A percentile compares a stretch with the other conserved stretches of the same genome.
phyloP scores from a whole-genome alignment of 2,113 vertebrate species.

The Theristicus caerulescens region DNA sequence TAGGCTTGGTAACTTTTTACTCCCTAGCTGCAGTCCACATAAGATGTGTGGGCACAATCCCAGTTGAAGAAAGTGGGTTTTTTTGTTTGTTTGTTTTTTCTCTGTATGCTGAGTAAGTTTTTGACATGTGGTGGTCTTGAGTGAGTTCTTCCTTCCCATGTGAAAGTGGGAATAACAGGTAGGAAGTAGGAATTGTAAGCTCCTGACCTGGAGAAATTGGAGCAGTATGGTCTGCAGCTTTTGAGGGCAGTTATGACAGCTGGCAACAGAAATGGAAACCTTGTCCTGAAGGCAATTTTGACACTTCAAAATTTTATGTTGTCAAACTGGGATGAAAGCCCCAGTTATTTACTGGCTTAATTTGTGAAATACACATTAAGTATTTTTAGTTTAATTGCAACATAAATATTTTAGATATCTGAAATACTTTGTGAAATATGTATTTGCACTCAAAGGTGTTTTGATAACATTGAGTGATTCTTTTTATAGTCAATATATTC shows the following conservation, averaged over 20 bases:
- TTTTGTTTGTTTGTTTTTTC: background rate
- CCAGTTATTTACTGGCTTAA: background rate
- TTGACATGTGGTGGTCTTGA: background rate
- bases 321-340: background rate
- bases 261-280: slow-evolving; percentile 1
- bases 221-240: background rate
- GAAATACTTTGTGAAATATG: slow-evolving; percentile 4
- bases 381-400: slow-evolving; percentile 12
- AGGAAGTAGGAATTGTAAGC: background rate
- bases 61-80: background rate
- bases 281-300: background rate
- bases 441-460: background rate
- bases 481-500: background rate
- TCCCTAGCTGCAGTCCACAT: background rate
- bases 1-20: background rate
- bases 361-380: background rate
- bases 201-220: slow-evolving; percentile 18
- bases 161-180: background rate
- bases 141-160: background rate
- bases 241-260: background rate
- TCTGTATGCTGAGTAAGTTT: background rate
- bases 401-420: slow-evolving; percentile 22
- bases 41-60: background rate
- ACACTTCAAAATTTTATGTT: slow-evolving; percentile 1
- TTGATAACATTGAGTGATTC: background rate